Conservation (phyloP, 2,888 invertebrate genomes). For the Sphaeridia pumilis region DNA sequence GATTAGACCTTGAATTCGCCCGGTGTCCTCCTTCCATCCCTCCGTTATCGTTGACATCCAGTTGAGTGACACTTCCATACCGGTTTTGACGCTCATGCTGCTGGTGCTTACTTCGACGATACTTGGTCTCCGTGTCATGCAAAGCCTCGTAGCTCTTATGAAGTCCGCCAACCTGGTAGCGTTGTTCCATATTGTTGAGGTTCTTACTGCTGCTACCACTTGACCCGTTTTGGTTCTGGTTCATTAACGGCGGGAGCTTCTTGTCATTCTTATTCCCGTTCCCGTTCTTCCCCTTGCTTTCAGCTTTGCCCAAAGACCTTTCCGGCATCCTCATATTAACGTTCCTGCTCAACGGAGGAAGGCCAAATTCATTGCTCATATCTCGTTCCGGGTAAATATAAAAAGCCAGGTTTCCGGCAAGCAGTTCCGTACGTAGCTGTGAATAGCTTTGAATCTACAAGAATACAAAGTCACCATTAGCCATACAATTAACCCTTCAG, state of each 20-base stretch:
- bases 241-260: neutral
- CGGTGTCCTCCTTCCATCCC: neutral
- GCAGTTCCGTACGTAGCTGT: conserved; percentile 68
- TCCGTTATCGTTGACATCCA: neutral
- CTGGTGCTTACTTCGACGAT: neutral
- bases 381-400: conserved; percentile 24
- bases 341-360: neutral
- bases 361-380: conserved; percentile 5
- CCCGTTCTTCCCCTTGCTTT: neutral
- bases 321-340: neutral
- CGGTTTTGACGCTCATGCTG: neutral
- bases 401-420: conserved; percentile 30
- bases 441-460: conserved; percentile 79
- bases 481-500: neutral
- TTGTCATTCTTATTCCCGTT: neutral
- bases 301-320: neutral
- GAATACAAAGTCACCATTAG: conserved; percentile 18
- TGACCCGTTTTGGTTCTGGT: neutral
- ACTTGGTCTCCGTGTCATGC: neutral
- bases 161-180: neutral
- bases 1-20: conserved; percentile 7
- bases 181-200: neutral
- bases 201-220: neutral
- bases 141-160: neutral
- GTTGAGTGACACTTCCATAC: neutral